Conservation (phyloP, 2,113 vertebrate genomes). For the Callospermophilus lateralis region DNA sequence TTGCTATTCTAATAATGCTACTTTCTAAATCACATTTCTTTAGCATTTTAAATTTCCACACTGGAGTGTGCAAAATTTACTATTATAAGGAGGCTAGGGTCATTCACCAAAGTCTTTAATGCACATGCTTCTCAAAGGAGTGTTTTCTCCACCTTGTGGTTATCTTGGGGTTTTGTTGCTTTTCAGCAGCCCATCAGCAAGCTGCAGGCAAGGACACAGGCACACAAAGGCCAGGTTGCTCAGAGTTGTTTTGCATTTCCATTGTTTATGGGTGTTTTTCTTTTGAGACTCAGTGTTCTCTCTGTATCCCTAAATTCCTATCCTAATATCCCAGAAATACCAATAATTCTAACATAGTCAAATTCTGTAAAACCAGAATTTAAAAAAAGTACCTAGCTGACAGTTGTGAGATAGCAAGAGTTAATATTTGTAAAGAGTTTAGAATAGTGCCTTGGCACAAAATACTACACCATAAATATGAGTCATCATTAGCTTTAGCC, state of each 20-base stretch:
- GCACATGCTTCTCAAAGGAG: background rate
- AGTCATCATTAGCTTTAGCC: background rate
- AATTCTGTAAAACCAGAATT: slow-evolving; percentile 32
- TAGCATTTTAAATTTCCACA: background rate
- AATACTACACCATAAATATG: background rate
- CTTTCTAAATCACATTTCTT: background rate
- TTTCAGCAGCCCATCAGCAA: too few relatives aligned
- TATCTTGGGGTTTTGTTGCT: too few relatives aligned
- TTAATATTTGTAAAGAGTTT: background rate
- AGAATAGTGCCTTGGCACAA: background rate
- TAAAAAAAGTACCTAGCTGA: background rate
- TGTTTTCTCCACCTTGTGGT: background rate
- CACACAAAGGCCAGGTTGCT: background rate
- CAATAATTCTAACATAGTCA: background rate
- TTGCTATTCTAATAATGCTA: background rate
- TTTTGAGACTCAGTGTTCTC: background rate
- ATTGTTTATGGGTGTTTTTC: background rate
- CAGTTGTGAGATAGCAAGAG: background rate
- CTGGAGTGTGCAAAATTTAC: background rate
- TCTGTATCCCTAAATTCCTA: background rate
- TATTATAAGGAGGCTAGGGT: background rate
- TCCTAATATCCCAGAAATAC: background rate
- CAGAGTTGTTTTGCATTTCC: background rate
- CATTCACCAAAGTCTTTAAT: background rate
- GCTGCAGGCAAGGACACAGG: background rate